A percentile compares a stretch with the other conserved stretches of the same genome.
These are phyloP conservation scores for Ennomos fuscantarius DNA, from an alignment of 2,888 invertebrate genomes.

Conservation along the genomic window DNA sequence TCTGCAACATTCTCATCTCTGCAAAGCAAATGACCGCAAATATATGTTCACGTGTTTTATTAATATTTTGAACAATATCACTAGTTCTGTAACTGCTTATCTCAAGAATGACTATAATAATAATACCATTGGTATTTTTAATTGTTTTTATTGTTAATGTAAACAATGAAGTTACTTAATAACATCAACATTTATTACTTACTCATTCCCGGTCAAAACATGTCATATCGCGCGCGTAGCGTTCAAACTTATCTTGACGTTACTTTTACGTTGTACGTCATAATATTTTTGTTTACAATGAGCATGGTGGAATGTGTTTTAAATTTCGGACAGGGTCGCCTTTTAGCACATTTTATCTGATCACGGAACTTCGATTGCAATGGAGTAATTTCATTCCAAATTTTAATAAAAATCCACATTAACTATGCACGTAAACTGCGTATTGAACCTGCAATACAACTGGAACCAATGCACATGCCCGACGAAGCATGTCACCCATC, in stretches of 20 bases:
- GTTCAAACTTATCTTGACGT: slow-evolving; percentile 14
- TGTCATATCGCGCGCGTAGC: slow-evolving; percentile 16
- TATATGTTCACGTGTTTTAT: slow-evolving; percentile 2
- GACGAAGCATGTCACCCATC: no score
- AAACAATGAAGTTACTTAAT: slow-evolving; percentile 28
- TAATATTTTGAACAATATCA: slow-evolving; percentile 5
- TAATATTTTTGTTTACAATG: slow-evolving; percentile 2
- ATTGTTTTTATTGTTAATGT: slow-evolving; percentile 9
- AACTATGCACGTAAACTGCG: no score
- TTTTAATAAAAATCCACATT: no score
- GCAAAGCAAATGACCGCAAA: slow-evolving; percentile 5
- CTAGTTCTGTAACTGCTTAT: slow-evolving; percentile 8
- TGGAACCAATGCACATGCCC: no score
- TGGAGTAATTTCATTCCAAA: no score
- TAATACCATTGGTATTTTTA: slow-evolving; percentile 3
- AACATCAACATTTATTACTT: slow-evolving; percentile 3
- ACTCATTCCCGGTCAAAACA: slow-evolving; percentile 19
- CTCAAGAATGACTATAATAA: slow-evolving; percentile 17
- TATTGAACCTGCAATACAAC: no score
- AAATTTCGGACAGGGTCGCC: no score
- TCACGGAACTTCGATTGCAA: no score
- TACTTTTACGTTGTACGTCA: slow-evolving; percentile 9
- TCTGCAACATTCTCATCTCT: no score
- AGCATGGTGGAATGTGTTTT: neutral
- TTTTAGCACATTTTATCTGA: no score